Evolutionary conservation across 1,140 invertebrate species (phyloP), one percentile per base, ranked within the genome.

Genomic region (Drosophila kanapiae): DNA sequence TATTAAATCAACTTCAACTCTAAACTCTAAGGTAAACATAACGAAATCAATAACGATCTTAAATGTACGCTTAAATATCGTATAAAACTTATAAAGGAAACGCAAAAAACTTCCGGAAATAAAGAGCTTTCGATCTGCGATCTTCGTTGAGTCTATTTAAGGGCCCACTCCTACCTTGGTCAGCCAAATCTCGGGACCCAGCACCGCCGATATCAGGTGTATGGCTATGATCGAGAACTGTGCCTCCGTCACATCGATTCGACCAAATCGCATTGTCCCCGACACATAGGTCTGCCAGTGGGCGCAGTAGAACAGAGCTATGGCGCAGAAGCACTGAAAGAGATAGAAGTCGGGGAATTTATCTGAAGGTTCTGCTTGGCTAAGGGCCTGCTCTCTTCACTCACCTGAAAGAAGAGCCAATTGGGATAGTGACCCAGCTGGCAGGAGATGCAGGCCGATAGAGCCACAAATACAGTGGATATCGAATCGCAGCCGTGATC

Each of bases 251-350:
- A 99, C 99, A 95, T 99, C 99, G 85, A 99, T 94, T 94, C 95
- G 96, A 49, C 98, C 98, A 95, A 99, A 99, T 75, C 96, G 95
- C 61, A 99, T 94, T 27, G 97, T 95, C 93, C 97, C 97, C 83
- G 97, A 99, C 27, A 99, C 98, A 94, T 99, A 99, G 0, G 98
- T 99, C 93, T 99, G 98, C 99, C 99, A 99, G 93, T 99, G 99
- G 3, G 99, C 99, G 93, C 97, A 97, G 94, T 99, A 99, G 94
- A 99, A 99, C 51, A 99, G 93, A 13, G 97, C 96, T 93, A 98
- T 97, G 14, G 98, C 98, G 93, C 97, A 96, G 91, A 99, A 98
- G 93, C 97, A 98, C 95, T 97, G 93, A 57, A 95, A 94, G 16
- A 42, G 3, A n/a, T n/a, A 62, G 23, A 23, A 37, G 18, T 16